phyloP scores from a whole-genome alignment of 2,888 invertebrate species.

The Troilus luridus region DNA sequence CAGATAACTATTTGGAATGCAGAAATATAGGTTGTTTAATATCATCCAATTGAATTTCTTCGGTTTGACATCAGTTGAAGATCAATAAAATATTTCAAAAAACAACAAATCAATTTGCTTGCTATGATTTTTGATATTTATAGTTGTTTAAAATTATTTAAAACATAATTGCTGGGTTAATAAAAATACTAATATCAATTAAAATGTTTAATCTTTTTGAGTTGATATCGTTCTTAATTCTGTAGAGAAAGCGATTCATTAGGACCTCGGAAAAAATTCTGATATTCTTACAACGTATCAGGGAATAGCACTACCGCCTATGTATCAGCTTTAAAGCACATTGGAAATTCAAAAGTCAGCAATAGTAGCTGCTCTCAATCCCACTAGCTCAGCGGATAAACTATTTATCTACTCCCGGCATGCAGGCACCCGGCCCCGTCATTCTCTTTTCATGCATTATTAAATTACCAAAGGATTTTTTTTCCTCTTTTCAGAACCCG shows the following conservation, averaged over 20 bases:
- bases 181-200: too few species aligned
- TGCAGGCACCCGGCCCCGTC: not conserved
- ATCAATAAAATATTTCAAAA: too few species aligned
- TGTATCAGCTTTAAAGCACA: not conserved
- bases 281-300: not conserved
- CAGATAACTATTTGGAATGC: too few species aligned
- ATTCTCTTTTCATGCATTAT: conserved; percentile 1
- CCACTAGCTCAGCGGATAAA: not conserved
- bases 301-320: not conserved
- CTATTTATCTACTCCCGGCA: not conserved
- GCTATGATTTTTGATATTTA: too few species aligned
- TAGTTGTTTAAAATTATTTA: too few species aligned
- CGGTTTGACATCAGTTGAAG: too few species aligned
- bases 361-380: not conserved
- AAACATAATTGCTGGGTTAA: too few species aligned
- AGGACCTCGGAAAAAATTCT: not conserved
- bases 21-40: too few species aligned
- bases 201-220: too few species aligned
- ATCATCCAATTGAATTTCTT: too few species aligned
- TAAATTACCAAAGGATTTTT: not conserved
- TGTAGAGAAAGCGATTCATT: not conserved
- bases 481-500: conserved; percentile 75
- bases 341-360: not conserved
- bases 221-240: too few species aligned
- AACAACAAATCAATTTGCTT: too few species aligned